Conservation (phyloP, 2,113 vertebrate species). For the Proterorhinus semilunaris region DNA sequence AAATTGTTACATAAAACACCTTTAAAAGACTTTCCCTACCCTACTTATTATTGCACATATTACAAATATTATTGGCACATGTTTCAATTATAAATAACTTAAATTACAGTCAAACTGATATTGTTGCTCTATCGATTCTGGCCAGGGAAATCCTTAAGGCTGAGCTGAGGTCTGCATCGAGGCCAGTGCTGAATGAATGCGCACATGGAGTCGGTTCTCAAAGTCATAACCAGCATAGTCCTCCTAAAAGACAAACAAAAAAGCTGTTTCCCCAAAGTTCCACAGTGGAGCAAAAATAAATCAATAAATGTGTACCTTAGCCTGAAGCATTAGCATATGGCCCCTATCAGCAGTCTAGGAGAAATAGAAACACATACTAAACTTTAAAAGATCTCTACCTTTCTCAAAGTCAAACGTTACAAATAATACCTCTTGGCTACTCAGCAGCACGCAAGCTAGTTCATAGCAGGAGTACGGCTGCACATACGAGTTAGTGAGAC, state of each 20-base stretch:
- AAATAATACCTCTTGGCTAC: constrained; percentile 80
- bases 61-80: constrained; percentile 28
- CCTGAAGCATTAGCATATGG: constrained; percentile 86
- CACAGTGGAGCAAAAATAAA: background rate
- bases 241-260: constrained; percentile 75
- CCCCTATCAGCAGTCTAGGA: constrained; percentile 84
- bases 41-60: constrained; percentile 11
- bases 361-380: constrained; percentile 14
- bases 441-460: constrained; percentile 87
- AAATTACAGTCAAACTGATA: constrained; percentile 10
- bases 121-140: constrained; percentile 22
- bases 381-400: background rate
- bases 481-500: constrained; percentile 85
- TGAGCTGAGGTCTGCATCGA: constrained; percentile 81
- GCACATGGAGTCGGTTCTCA: constrained; percentile 94
- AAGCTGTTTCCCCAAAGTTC: background rate
- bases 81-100: constrained; percentile 24
- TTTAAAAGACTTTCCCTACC: constrained; percentile 20
- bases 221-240: constrained; percentile 92
- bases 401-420: background rate
- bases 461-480: constrained; percentile 95
- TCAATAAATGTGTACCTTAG: constrained; percentile 84
- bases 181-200: constrained; percentile 91
- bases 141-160: constrained; percentile 70
- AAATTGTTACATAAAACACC: background rate